Evolutionary conservation across 2,113 vertebrate genomes (phyloP), one percentile per base, ranked within the genome.

Genomic region (Petrocephalus zakoni): DNA sequence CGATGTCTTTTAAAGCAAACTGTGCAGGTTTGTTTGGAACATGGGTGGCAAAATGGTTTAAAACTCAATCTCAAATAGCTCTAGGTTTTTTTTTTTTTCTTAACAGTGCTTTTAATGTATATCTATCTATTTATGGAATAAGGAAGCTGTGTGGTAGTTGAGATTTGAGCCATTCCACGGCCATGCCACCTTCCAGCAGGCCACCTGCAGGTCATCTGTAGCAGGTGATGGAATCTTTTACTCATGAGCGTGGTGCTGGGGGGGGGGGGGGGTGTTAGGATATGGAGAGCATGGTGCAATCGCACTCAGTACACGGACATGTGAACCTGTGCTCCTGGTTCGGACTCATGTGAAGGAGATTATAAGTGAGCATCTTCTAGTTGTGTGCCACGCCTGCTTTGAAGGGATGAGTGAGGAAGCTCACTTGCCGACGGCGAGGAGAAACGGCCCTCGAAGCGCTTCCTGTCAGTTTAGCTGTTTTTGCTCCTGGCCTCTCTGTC

Each of bases 61-160:
- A 52, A 84, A 49, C 4, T 25, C 58, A 34, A 21, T 72, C 29
- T 72, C 21, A 78, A 64, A 52, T 51, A 11, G 34, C 89, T 87
- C 90, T 86, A 92, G 91, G 90, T 90, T 93, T 91, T 92, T 94
- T 94, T 94, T 94, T 94, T 93, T 94, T 94, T 94, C 94, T 93
- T 92, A 93, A 92, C 93, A 94, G 94, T 94, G 94, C 93, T 94
- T 95, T 95, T 87, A 87, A 88, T 47, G 47, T 91, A 93, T 93
- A 91, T 93, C 92, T 94, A 92, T 94, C 85, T 86, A 93, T 95
- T 94, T 94, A 95, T 94, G 51, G 25, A 87, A 87, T 85, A 92
- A 90, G 82, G 58, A 90, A 92, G 89, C 92, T 94, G 91, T 89
- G 92, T 25, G n/a, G 88, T 86, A 85, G 91, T 90, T 58, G 21